Base-by-base conservation (phyloP, 2,797 vertebrate species). In the Zalophus californianus region DNA sequence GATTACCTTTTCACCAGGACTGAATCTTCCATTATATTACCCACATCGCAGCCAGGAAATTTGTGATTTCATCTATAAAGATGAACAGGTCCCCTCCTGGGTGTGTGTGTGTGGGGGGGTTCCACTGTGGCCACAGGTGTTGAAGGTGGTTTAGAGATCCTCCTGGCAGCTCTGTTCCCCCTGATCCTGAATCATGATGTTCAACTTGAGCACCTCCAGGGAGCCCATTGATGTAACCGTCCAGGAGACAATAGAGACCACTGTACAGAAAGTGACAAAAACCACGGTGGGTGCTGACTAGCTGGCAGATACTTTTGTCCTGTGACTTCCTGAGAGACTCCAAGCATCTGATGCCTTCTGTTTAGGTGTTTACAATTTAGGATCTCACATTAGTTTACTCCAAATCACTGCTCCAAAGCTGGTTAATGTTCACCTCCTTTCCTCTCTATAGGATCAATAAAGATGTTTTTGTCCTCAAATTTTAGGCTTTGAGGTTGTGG, bases 61-160 rank as follows among this genome's bases (percentile, higher is more conserved):
- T 99, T 99, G 91, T 99, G 38, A 99, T 99, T 15, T 99, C 99
- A 29, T 99, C 99, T 0, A 99, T 99, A 98, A 99, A 99, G 32
- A 99, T 98, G 99, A 99, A 97, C 64, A 99, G 98, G 99, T 99
- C 98, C 99, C 99, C 97, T 99, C 99, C 21, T 99, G 98, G 1
- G 50, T 10, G 27, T 0, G 99, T 44, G 44, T 44, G 44, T 44
- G 99, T 93, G 16, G 16, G 9, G 32, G 23, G 1, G 23, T 73
- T 99, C 99, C 99, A 99, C 75, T 92, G 98, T 10, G 99, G 99
- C 98, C 99, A 98, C 96, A 99, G 98, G 97, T 99, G 98, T 96
- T 98, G 98, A 94, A 99, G 98, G 5, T 99, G 99, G 96, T 97
- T 98, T 97, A 99, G 94, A 1, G 99, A 99, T 12, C 99, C 38